Conservation (phyloP, 2,888 invertebrate species). For the Zaprionus lineosus region DNA sequence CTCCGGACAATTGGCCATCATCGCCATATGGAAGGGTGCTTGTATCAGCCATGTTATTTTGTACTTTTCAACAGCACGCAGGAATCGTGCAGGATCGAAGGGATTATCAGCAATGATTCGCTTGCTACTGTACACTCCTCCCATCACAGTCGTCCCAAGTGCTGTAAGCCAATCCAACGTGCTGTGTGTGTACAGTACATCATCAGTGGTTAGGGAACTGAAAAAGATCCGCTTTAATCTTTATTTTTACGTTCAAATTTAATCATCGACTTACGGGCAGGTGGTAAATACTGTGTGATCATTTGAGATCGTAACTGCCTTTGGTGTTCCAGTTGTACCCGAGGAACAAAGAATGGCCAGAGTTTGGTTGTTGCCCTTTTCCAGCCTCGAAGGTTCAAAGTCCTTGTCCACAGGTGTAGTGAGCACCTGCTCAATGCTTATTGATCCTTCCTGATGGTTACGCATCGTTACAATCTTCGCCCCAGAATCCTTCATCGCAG, state of each 20-base stretch:
- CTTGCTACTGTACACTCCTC: constrained; percentile 59
- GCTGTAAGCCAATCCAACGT: constrained; percentile 70
- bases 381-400: constrained; percentile 58
- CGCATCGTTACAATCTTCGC: constrained; percentile 58
- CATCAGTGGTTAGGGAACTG: constrained; percentile 18
- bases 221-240: not conserved
- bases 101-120: constrained; percentile 65
- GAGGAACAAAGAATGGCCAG: constrained; percentile 78
- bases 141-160: constrained; percentile 49
- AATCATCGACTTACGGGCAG: constrained; percentile 22
- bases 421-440: constrained; percentile 40
- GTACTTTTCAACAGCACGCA: constrained; percentile 59
- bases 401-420: constrained; percentile 25
- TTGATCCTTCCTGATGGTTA: constrained; percentile 33
- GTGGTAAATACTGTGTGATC: constrained; percentile 39
- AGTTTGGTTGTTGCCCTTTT: constrained; percentile 65
- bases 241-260: not conserved
- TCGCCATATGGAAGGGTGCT: constrained; percentile 56
- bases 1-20: constrained; percentile 44
- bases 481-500: constrained; percentile 23
- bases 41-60: constrained; percentile 55
- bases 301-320: constrained; percentile 64
- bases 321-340: constrained; percentile 78
- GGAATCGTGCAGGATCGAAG: constrained; percentile 53
- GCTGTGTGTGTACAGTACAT: constrained; percentile 59